Percentiles rank a stretch among this genome's conserved stretches.
phyloP scores from a whole-genome alignment of 2,113 vertebrate genomes.

The Otis tarda region DNA sequence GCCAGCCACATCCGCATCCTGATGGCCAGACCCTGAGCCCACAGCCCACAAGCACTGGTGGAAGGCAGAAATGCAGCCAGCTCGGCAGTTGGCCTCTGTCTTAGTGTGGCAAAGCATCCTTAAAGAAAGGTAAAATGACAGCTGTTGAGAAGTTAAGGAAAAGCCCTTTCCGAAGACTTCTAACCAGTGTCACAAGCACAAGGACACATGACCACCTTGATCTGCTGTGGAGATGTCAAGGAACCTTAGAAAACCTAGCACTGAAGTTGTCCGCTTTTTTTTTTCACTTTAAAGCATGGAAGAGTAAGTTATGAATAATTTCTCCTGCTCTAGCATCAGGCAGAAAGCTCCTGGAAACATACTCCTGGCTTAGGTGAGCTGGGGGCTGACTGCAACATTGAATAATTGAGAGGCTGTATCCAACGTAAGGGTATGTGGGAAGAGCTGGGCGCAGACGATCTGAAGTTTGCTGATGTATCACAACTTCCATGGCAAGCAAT shows the following conservation, averaged over 20 bases:
- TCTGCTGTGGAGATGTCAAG: not conserved
- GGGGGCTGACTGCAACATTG: not conserved
- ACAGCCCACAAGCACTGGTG: not conserved
- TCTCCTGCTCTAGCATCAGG: not conserved
- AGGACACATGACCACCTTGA: not conserved
- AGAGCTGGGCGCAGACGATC: not conserved
- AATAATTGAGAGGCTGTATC: not conserved
- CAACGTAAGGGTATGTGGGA: not conserved
- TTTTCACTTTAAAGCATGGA: slow-evolving; percentile 6
- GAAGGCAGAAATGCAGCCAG: not conserved
- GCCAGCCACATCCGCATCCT: not conserved
- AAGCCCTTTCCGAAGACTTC: not conserved
- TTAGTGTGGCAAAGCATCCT: not conserved
- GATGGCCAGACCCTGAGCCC: not conserved
- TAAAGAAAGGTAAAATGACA: not conserved
- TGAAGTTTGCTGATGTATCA: slow-evolving; percentile 26
- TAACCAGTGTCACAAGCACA: not conserved
- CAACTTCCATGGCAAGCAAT: not conserved
- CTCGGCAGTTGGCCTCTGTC: not conserved
- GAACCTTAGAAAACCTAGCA: not conserved
- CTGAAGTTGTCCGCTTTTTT: not conserved
- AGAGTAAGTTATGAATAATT: slow-evolving; percentile 11
- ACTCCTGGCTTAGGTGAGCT: not conserved
- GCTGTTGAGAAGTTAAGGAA: not conserved
- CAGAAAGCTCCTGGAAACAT: not conserved